phyloP scores from a whole-genome alignment of 2,797 vertebrate species.

The Pseudochirops corinnae region DNA sequence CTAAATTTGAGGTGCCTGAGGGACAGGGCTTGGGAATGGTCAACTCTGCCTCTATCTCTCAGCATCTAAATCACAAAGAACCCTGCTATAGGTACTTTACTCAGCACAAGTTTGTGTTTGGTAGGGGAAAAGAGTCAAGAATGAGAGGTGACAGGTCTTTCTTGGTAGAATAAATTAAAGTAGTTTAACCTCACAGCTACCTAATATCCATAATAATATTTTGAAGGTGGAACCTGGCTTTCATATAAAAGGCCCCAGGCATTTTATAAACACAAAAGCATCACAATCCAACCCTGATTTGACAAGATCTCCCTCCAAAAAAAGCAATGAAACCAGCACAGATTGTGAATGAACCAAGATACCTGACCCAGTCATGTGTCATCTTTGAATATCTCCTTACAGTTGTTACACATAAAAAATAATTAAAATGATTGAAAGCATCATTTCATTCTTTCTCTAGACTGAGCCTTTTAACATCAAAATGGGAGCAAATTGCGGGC shows the following conservation, averaged over 20 bases:
- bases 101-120: background rate
- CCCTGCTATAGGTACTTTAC: background rate
- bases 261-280: background rate
- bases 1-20: background rate
- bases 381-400: background rate
- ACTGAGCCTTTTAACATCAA: background rate
- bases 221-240: background rate
- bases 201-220: background rate
- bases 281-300: background rate
- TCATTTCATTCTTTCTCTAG: background rate
- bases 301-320: background rate
- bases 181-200: background rate
- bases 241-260: background rate
- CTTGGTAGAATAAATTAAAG: background rate
- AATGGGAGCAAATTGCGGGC: background rate
- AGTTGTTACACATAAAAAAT: background rate
- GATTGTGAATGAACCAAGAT: background rate
- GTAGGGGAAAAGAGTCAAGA: background rate
- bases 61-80: background rate
- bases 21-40: background rate
- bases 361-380: background rate
- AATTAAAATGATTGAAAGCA: background rate
- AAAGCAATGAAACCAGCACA: background rate
- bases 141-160: slow-evolving; percentile 3
- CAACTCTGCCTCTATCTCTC: background rate